Percentiles rank a stretch among this genome's conserved stretches.
These are phyloP conservation scores for Agonopterix alstromeriana DNA, from an alignment of 2,888 invertebrate genomes.

Conservation along the genomic window DNA sequence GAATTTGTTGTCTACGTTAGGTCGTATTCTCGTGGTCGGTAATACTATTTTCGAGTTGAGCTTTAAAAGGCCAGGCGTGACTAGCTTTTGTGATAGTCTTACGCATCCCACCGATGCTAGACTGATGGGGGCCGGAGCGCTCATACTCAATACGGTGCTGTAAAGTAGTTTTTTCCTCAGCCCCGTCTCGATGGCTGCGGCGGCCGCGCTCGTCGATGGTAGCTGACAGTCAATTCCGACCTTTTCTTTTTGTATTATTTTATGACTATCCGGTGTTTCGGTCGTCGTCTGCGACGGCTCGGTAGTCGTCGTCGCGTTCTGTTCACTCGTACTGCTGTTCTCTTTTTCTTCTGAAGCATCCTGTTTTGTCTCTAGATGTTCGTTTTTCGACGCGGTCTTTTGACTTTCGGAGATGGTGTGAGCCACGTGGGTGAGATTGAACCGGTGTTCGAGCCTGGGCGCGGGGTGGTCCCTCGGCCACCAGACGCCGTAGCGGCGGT, in stretches of 20 bases:
- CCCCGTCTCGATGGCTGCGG: conserved; percentile 42
- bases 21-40: conserved; percentile 42
- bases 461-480: conserved; percentile 55
- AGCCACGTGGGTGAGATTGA: conserved; percentile 32
- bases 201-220: conserved; percentile 52
- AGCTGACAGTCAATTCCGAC: conserved; percentile 36
- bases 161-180: conserved; percentile 66
- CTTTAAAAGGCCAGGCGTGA: conserved; percentile 56
- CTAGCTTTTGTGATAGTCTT: conserved; percentile 52
- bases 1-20: conserved; percentile 55
- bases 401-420: conserved; percentile 7
- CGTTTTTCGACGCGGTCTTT: conserved; percentile 14
- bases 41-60: conserved; percentile 59
- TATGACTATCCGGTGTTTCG: conserved; percentile 23
- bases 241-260: conserved; percentile 25
- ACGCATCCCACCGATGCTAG: conserved; percentile 43
- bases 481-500: conserved; percentile 51
- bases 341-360: conserved; percentile 15
- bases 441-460: conserved; percentile 38
- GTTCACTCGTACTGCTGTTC: conserved; percentile 19
- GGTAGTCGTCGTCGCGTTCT: conserved; percentile 8
- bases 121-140: conserved; percentile 49
- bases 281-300: conserved; percentile 20
- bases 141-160: conserved; percentile 72
- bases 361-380: conserved; percentile 22